A percentile compares a stretch with the other conserved stretches of the same genome.
Conservation (phyloP, 2,888 invertebrate genomes). For the Diogma glabrata region DNA sequence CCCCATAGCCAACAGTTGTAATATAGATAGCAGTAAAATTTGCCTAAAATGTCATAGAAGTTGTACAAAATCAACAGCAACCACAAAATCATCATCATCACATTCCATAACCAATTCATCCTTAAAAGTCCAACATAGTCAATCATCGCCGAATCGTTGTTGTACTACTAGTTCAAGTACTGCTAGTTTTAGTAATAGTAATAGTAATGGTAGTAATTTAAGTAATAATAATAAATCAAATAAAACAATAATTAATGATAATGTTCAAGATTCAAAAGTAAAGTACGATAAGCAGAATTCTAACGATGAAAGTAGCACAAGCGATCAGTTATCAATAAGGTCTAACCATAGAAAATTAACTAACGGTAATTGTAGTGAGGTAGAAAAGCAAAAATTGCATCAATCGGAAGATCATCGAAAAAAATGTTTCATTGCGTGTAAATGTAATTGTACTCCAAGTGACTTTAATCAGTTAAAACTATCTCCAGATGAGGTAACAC, state of each 20-base stretch:
- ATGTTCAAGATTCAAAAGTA: too few relatives aligned
- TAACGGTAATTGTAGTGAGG: constrained; percentile 4
- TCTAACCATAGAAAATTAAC: background rate
- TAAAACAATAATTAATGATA: background rate
- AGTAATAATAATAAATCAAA: background rate
- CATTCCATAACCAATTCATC: constrained; percentile 20
- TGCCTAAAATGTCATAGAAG: constrained; percentile 71
- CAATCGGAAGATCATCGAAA: background rate
- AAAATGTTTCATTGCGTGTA: constrained; percentile 23
- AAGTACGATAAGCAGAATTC: too few relatives aligned
- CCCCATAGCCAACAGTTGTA: constrained; percentile 42
- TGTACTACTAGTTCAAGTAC: constrained; percentile 20
- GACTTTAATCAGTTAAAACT: constrained; percentile 32
- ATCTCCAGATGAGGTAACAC: constrained; percentile 32
- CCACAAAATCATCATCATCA: constrained; percentile 8
- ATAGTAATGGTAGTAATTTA: constrained; percentile 7
- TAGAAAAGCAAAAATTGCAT: constrained; percentile 9
- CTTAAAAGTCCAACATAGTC: constrained; percentile 36
- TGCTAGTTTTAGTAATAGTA: constrained; percentile 3
- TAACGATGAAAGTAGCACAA: background rate
- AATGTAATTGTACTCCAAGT: constrained; percentile 34
- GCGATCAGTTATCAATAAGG: too few relatives aligned
- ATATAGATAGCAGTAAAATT: constrained; percentile 51
- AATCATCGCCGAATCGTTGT: constrained; percentile 36
- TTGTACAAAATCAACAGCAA: constrained; percentile 37